These are phyloP conservation scores for Sesamia nonagrioides DNA, from an alignment of 1,140 invertebrate species.

Conservation along the genomic window DNA sequence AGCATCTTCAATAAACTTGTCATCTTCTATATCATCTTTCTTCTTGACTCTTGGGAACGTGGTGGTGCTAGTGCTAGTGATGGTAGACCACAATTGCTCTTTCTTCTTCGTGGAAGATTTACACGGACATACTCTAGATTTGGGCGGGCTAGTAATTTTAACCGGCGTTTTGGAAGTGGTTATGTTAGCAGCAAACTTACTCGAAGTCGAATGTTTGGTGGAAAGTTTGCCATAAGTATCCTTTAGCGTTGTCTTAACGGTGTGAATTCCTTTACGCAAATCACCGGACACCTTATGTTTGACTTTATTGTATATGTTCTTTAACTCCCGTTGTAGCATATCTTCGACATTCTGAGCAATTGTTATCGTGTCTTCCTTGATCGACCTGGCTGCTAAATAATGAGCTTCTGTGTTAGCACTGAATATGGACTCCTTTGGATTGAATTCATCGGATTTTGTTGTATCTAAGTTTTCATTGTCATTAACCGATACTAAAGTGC, in stretches of 20 bases:
- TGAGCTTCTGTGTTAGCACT: conserved; percentile 31
- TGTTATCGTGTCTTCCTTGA: conserved; percentile 60
- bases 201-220: not conserved
- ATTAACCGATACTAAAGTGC: conserved; percentile 47
- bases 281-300: conserved; percentile 65
- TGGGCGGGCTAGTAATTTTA: conserved; percentile 21
- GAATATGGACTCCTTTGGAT: not conserved
- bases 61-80: not conserved
- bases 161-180: not conserved
- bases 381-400: conserved; percentile 55
- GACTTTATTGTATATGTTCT: conserved; percentile 66
- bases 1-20: not conserved
- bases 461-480: conserved; percentile 9
- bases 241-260: conserved; percentile 54
- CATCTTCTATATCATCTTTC: not conserved
- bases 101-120: not conserved
- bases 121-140: conserved; percentile 1
- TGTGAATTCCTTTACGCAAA: conserved; percentile 62
- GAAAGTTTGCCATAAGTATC: not conserved
- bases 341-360: conserved; percentile 64
- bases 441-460: not conserved
- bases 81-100: not conserved
- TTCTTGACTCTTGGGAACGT: not conserved
- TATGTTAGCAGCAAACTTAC: not conserved
- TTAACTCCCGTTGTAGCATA: conserved; percentile 65